Percentiles rank a stretch among this genome's conserved stretches.
phyloP scores from a whole-genome alignment of 1,140 invertebrate genomes.

The Ceratoteleas bidentatus region DNA sequence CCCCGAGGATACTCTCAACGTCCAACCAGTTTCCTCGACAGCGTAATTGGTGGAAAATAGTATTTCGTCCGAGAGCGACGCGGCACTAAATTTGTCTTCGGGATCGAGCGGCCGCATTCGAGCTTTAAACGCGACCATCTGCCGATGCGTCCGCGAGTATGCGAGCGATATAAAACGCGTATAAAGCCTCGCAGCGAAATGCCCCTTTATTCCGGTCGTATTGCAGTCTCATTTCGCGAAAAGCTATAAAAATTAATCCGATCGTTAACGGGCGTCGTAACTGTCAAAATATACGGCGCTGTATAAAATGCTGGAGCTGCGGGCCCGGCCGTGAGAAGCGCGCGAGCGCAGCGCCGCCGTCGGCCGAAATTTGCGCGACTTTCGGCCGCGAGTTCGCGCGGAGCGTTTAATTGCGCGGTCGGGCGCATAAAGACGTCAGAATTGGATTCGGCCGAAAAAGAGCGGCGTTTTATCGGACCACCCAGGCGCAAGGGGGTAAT shows the following conservation, averaged over 20 bases:
- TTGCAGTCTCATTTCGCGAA: constrained; percentile 71
- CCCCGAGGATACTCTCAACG: too few species aligned
- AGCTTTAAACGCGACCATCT: constrained; percentile 56
- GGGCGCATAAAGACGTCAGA: constrained; percentile 46
- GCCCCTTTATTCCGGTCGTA: constrained; percentile 46
- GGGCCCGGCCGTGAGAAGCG: constrained; percentile 59
- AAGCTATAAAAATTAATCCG: constrained; percentile 77
- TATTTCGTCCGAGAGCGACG: too few species aligned
- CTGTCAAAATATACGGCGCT: constrained; percentile 76
- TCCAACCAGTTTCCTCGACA: too few species aligned
- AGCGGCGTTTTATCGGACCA: constrained; percentile 34
- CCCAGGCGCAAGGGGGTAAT: constrained; percentile 19
- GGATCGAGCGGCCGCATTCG: constrained; percentile 9
- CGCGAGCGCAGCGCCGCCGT: constrained; percentile 33
- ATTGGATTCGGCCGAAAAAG: constrained; percentile 46
- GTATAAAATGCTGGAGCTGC: constrained; percentile 62
- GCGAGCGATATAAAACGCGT: constrained; percentile 64
- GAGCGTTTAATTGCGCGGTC: constrained; percentile 44
- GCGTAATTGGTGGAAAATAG: too few species aligned
- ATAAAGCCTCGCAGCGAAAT: constrained; percentile 65
- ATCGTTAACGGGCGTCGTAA: constrained; percentile 76
- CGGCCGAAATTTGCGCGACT: constrained; percentile 34
- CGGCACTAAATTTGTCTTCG: constrained; percentile 45
- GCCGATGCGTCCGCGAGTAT: constrained; percentile 41
- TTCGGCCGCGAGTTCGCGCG: constrained; percentile 16